Evolutionary conservation across 2,888 invertebrate genomes (phyloP).

Genomic region (Mimumesa dahlbomi): DNA sequence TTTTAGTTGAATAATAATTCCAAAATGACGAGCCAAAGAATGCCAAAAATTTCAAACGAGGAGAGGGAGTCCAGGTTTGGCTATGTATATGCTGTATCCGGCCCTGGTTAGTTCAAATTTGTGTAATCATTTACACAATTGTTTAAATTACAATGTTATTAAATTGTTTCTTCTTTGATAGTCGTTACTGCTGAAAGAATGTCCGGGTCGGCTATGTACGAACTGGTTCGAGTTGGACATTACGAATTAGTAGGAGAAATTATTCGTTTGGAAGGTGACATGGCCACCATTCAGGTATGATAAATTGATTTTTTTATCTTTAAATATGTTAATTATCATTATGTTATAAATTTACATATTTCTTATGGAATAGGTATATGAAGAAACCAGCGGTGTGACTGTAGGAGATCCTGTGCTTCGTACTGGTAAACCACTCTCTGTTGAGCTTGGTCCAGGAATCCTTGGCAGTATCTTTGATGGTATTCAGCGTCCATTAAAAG

Average conservation of each 20-base stretch:
- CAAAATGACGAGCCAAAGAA: conserved; percentile 83
- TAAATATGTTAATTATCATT: neutral
- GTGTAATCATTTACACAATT: conserved; percentile 13
- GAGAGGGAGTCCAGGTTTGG: conserved; percentile 95
- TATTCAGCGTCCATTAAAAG: conserved; percentile 98
- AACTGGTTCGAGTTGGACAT: conserved; percentile 99
- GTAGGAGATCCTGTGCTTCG: conserved; percentile 99
- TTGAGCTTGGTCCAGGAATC: conserved; percentile 99
- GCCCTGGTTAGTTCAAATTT: conserved; percentile 95
- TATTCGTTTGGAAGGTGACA: conserved; percentile 99
- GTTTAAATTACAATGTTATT: neutral
- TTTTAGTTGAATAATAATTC: conserved; percentile 66
- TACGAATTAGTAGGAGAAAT: conserved; percentile 99
- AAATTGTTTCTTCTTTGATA: conserved; percentile 77
- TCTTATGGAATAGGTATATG: conserved; percentile 86
- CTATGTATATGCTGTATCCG: conserved; percentile 98
- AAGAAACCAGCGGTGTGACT: conserved; percentile 98
- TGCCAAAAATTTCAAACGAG: conserved; percentile 89
- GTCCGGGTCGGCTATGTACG: conserved; percentile 99
- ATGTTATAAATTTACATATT: neutral
- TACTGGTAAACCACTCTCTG: conserved; percentile 99
- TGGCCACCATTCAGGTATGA: conserved; percentile 98
- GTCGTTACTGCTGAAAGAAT: conserved; percentile 99
- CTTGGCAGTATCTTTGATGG: conserved; percentile 99
- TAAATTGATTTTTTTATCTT: neutral